A percentile compares a stretch with the other conserved stretches of the same genome.
These are phyloP conservation scores for Barnardius zonarius DNA, from an alignment of 2,113 vertebrate genomes.

Conservation along the genomic window DNA sequence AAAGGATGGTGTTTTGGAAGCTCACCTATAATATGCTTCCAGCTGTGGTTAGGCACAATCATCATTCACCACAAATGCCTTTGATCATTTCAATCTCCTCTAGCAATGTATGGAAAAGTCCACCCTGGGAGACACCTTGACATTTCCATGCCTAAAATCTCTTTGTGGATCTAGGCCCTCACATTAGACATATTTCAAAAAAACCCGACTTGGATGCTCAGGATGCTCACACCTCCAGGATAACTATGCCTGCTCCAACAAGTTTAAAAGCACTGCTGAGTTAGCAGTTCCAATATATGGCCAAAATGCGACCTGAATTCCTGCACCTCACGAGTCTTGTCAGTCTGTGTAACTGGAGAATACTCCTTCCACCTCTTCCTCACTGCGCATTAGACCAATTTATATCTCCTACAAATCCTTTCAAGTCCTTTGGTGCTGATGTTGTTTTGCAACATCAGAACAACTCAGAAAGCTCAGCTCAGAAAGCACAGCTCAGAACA, in stretches of 20 bases:
- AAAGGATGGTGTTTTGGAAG: not conserved
- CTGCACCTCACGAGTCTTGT: not conserved
- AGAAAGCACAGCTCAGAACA: not conserved
- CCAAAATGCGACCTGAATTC: not conserved
- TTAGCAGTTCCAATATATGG: not conserved
- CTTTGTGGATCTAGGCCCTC: not conserved
- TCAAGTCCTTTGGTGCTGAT: not conserved
- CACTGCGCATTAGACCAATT: not conserved
- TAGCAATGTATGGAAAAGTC: not conserved
- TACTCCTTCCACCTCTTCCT: not conserved
- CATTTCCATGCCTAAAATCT: not conserved
- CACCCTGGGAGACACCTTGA: not conserved
- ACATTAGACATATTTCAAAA: not conserved
- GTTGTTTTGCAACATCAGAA: not conserved
- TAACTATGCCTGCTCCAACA: not conserved
- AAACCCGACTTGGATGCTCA: not conserved
- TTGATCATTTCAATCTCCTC: not conserved
- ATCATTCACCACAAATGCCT: not conserved
- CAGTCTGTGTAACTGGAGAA: not conserved
- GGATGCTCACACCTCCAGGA: not conserved
- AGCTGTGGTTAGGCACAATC: not conserved
- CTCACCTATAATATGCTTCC: not conserved
- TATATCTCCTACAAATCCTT: not conserved
- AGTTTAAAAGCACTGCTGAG: not conserved
- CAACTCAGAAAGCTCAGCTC: not conserved